Percentiles rank a stretch among this genome's conserved stretches.
phyloP scores from a whole-genome alignment of 2,888 invertebrate genomes.

The Pycnomerus fuliginosus region DNA sequence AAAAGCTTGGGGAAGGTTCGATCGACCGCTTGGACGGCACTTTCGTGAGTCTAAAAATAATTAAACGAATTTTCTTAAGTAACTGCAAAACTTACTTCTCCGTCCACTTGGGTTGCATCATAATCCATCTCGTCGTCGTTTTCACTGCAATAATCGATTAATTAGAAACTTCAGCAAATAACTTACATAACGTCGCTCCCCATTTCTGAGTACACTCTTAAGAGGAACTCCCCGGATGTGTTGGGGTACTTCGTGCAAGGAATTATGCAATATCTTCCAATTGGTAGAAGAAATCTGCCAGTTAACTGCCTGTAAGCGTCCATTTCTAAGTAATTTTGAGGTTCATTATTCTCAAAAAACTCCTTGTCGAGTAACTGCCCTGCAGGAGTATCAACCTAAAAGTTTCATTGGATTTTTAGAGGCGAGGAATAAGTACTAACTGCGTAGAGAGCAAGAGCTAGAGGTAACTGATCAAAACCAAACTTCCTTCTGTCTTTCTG shows the following conservation, averaged over 20 bases:
- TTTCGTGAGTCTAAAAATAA: too few species aligned
- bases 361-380: constrained; percentile 11
- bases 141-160: constrained; percentile 60
- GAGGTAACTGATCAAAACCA: constrained; percentile 88
- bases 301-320: constrained; percentile 22
- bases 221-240: constrained; percentile 90
- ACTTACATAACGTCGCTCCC: constrained; percentile 80
- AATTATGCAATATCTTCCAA: constrained; percentile 89
- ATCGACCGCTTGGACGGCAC: too few species aligned
- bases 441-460: constrained; percentile 91
- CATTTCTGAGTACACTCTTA: constrained; percentile 92
- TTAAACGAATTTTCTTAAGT: too few species aligned
- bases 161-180: background rate
- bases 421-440: constrained; percentile 52
- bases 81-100: too few species aligned
- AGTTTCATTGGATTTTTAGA: constrained; percentile 1
- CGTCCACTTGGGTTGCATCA: constrained; percentile 75
- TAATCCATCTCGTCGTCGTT: constrained; percentile 85
- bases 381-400: constrained; percentile 2
- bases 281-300: constrained; percentile 63
- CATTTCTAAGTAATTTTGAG: constrained; percentile 7
- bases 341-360: constrained; percentile 22
- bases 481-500: constrained; percentile 92
- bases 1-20: too few species aligned
- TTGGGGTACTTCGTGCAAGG: constrained; percentile 94